A percentile compares a stretch with the other conserved stretches of the same genome.
These are phyloP conservation scores for Acleris holmiana DNA, from an alignment of 2,888 invertebrate species.

Conservation along the genomic window DNA sequence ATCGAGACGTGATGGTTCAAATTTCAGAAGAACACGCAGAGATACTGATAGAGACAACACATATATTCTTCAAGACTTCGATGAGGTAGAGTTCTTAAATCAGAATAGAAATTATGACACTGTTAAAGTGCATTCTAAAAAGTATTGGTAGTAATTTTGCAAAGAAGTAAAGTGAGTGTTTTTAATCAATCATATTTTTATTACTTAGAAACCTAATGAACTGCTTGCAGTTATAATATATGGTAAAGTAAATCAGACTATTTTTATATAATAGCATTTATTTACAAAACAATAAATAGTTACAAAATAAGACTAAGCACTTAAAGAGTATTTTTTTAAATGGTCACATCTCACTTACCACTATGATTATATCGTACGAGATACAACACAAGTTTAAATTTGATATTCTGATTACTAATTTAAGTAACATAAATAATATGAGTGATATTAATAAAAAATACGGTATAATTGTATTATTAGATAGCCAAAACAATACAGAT, in stretches of 20 bases:
- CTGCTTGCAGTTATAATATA: too few relatives aligned
- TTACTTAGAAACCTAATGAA: too few relatives aligned
- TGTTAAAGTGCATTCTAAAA: conserved; percentile 60
- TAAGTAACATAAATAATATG: too few relatives aligned
- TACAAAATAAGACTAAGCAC: conserved; percentile 8
- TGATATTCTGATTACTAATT: too few relatives aligned
- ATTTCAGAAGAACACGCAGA: conserved; percentile 53
- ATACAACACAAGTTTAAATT: too few relatives aligned
- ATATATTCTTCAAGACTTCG: conserved; percentile 66
- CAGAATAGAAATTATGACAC: conserved; percentile 57
- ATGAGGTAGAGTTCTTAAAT: conserved; percentile 64
- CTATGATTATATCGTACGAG: too few relatives aligned
- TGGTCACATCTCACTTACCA: too few relatives aligned
- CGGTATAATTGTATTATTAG: too few relatives aligned
- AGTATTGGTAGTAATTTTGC: conserved; percentile 57
- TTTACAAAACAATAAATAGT: conserved; percentile 35
- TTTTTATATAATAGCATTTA: not conserved
- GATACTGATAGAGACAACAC: conserved; percentile 52
- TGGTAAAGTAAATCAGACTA: too few relatives aligned
- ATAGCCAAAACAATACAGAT: too few relatives aligned
- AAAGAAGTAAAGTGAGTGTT: not conserved
- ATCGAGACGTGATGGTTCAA: conserved; percentile 44
- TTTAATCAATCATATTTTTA: too few relatives aligned
- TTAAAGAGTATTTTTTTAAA: not conserved
- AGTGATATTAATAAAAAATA: too few relatives aligned